Percentiles rank a stretch among this genome's conserved stretches.
phyloP scores from a whole-genome alignment of 2,113 vertebrate genomes.

The Paradoxurus hermaphroditus region DNA sequence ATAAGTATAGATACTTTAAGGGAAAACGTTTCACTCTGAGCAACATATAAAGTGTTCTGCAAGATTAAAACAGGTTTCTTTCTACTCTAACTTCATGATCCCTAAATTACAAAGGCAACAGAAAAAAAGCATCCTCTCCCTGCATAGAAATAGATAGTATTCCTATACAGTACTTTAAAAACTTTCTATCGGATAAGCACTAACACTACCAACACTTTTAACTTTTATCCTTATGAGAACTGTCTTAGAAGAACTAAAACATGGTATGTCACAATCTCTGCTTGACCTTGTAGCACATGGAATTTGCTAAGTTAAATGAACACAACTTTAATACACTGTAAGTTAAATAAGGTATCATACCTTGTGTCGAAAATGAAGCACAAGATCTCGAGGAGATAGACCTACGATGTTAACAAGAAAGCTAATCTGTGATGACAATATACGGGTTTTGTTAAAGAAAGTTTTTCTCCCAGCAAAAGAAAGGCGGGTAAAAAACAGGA shows the following conservation, averaged over 20 bases:
- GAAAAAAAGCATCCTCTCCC: background rate
- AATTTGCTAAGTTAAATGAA: background rate
- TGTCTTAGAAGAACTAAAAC: background rate
- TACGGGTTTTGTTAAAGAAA: background rate
- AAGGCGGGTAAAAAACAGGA: background rate
- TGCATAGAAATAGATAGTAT: background rate
- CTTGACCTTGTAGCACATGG: background rate
- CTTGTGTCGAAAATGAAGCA: constrained; percentile 98
- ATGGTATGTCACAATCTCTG: background rate
- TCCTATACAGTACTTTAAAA: background rate
- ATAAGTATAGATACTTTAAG: background rate
- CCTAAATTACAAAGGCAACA: background rate
- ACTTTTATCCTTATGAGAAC: background rate
- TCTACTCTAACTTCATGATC: background rate
- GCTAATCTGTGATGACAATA: constrained; percentile 38
- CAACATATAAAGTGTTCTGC: background rate
- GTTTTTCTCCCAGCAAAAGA: background rate
- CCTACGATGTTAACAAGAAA: constrained; percentile 83
- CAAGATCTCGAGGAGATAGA: constrained; percentile 95
- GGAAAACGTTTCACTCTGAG: background rate
- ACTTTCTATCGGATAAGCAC: background rate
- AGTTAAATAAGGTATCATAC: constrained; percentile 77
- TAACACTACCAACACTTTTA: background rate
- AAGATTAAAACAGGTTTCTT: constrained; percentile 1
- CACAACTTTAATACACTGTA: background rate